Conservation (phyloP, 1,140 invertebrate genomes). For the Chlorops oryzae region DNA sequence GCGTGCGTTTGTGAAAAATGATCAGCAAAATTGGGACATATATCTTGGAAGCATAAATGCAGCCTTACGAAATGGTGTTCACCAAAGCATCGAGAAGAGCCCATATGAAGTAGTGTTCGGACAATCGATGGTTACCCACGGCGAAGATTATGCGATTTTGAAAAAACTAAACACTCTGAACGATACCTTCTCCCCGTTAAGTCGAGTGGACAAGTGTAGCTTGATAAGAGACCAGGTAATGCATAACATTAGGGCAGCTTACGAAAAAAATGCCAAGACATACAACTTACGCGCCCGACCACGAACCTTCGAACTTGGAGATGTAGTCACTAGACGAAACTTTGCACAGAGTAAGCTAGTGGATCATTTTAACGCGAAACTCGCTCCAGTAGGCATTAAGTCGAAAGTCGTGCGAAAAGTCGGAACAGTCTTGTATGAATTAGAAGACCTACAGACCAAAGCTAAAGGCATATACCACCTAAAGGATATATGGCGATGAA, state of each 20-base stretch:
- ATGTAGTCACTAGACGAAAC: not conserved
- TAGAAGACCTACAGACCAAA: no score
- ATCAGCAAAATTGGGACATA: not conserved
- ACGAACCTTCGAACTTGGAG: not conserved
- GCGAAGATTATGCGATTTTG: not conserved
- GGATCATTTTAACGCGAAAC: not conserved
- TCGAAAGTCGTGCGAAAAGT: not conserved
- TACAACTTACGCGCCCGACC: not conserved
- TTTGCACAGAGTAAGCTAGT: not conserved
- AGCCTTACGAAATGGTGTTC: not conserved
- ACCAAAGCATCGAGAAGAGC: not conserved
- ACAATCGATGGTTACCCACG: not conserved
- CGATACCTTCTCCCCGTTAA: no score
- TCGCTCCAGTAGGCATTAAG: not conserved
- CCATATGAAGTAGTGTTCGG: not conserved
- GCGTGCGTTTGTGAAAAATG: not conserved
- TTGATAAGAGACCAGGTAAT: no score
- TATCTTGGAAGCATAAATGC: not conserved
- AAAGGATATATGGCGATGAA: no score
- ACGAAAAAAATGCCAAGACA: not conserved
- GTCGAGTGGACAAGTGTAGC: no score
- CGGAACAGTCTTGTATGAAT: no score
- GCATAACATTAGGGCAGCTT: not conserved
- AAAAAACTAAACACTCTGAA: not conserved
- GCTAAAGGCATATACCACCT: no score